Evolutionary conservation across 2,113 vertebrate species (phyloP).

Genomic region (Misgurnus anguillicaudatus): DNA sequence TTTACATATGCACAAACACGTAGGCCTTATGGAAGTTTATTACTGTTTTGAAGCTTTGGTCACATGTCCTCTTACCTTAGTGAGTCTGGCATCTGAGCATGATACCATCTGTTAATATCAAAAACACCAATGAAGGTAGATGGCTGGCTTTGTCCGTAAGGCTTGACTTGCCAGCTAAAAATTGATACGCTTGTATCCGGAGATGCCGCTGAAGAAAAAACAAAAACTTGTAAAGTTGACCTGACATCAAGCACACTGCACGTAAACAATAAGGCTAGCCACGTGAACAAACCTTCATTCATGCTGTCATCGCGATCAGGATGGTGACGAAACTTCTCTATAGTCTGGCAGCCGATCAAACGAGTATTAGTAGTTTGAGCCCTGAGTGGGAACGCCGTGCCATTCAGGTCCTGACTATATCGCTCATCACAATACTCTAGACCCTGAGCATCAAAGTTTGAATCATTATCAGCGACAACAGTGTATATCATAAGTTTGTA

Average conservation of each 20-base stretch:
- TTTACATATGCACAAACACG: no score
- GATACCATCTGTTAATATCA: conserved; percentile 98
- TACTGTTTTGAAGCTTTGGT: neutral
- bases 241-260: neutral
- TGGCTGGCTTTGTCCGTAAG: conserved; percentile 82
- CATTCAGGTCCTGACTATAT: conserved; percentile 88
- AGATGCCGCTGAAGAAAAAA: conserved; percentile 77
- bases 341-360: conserved; percentile 87
- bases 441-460: conserved; percentile 73
- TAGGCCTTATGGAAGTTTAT: no score
- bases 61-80: conserved; percentile 77
- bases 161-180: conserved; percentile 94
- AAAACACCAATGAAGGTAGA: conserved; percentile 88
- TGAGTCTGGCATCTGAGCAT: conserved; percentile 96
- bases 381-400: conserved; percentile 78
- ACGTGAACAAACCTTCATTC: conserved; percentile 82
- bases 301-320: conserved; percentile 87
- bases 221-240: neutral
- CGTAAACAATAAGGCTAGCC: neutral
- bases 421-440: conserved; percentile 96
- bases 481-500: neutral
- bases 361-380: conserved; percentile 83
- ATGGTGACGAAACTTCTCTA: conserved; percentile 87
- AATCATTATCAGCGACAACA: neutral
- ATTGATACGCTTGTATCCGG: conserved; percentile 93